phyloP scores from a whole-genome alignment of 2,888 invertebrate genomes.

The Phragmatobia fuliginosa region DNA sequence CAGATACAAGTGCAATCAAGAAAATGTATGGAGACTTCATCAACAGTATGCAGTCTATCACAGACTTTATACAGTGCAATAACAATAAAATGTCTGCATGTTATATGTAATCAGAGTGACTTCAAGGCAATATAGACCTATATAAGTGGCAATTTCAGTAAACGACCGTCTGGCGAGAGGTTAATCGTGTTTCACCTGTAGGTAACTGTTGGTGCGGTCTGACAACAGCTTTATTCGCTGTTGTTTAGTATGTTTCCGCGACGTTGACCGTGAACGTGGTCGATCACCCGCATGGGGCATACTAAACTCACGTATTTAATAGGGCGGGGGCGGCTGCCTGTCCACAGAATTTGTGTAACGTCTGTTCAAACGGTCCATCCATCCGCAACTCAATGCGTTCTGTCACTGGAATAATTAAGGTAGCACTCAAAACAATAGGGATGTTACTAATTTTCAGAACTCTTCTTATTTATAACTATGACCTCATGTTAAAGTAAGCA shows the following conservation, averaged over 20 bases:
- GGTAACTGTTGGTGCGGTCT: conserved; percentile 68
- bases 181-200: conserved; percentile 80
- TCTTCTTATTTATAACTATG: background rate
- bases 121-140: conserved; percentile 67
- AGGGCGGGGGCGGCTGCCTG: conserved; percentile 74
- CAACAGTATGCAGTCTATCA: conserved; percentile 65
- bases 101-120: conserved; percentile 68
- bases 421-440: conserved; percentile 29
- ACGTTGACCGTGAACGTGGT: conserved; percentile 77
- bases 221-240: conserved; percentile 68
- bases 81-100: conserved; percentile 71
- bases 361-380: conserved; percentile 62
- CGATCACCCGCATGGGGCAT: conserved; percentile 71
- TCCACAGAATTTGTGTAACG: conserved; percentile 73
- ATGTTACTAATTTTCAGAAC: background rate
- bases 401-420: conserved; percentile 55
- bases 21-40: conserved; percentile 54
- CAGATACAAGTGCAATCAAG: conserved; percentile 28
- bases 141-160: conserved; percentile 69
- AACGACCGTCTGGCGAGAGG: conserved; percentile 77
- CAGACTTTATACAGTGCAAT: conserved; percentile 68
- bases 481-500: too few species aligned
- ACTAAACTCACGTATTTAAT: conserved; percentile 77
- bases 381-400: conserved; percentile 64
- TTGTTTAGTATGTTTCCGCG: conserved; percentile 58